Evolutionary conservation across 2,113 vertebrate genomes (phyloP).

Genomic region (Hypomesus transpacificus): DNA sequence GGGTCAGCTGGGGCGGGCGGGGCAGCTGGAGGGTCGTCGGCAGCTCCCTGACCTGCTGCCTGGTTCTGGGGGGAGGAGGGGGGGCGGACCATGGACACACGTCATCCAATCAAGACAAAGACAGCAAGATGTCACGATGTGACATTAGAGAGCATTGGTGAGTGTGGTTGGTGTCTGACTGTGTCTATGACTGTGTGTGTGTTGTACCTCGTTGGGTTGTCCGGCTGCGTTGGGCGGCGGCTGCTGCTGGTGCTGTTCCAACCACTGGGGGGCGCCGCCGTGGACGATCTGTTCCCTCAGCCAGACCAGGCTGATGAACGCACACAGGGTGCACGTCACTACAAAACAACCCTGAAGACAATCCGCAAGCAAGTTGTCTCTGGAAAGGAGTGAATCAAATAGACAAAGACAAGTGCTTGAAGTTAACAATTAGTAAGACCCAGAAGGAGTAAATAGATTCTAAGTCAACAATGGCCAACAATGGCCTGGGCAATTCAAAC

Average conservation of each 20-base stretch:
- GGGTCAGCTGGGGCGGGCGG: slow-evolving; percentile 78
- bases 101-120: neutral
- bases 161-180: neutral
- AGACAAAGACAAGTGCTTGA: neutral
- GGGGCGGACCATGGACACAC: neutral
- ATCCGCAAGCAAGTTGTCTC: slow-evolving; percentile 96
- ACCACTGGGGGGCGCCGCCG: slow-evolving; percentile 92
- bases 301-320: slow-evolving; percentile 98
- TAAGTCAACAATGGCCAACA: no score
- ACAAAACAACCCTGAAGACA: slow-evolving; percentile 98
- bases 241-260: slow-evolving; percentile 89
- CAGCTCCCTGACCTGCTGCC: slow-evolving; percentile 79
- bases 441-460: no score
- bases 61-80: slow-evolving; percentile 40
- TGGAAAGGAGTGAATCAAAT: slow-evolving; percentile 51
- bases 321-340: slow-evolving; percentile 95
- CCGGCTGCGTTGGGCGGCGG: slow-evolving; percentile 83
- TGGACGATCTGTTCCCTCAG: slow-evolving; percentile 97
- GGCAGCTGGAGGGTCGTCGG: slow-evolving; percentile 69
- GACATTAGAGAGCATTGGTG: neutral
- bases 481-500: no score
- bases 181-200: neutral
- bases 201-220: slow-evolving; percentile 85
- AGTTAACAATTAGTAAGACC: neutral
- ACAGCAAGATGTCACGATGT: neutral